Evolutionary conservation across 35 echinoderm and acorn worm genomes (phyloP), one percentile per base, ranked within the genome.

Genomic region (Hemicentrotus pulcherrimus): DNA sequence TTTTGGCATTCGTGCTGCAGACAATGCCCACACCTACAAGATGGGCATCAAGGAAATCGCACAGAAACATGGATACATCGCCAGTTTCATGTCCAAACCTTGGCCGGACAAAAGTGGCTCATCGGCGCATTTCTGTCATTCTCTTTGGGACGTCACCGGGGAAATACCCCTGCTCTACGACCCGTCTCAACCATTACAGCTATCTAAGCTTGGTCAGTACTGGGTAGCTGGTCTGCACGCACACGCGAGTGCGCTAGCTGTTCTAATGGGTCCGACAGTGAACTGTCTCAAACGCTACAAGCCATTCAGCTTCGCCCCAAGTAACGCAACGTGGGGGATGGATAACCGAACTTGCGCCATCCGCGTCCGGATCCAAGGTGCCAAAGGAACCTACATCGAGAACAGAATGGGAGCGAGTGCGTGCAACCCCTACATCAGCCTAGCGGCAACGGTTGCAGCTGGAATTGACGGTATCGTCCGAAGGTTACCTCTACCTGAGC

Each of bases 1-100:
- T 4, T 96, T 95, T 48, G 95, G 95, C 2, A 96, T 96, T 60
- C 45, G 48, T 32, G 92, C 92, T 19, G 95, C 95, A 45, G 92
- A 96, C 47, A 96, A 95, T 41, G 95, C 60, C 18, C 61, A 86
- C 46, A 96, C 95, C 28, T 96, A 86, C 70, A 88, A 86, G 85
- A 95, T 32, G 14, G 95, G 87, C 0, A 95, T 96, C 31, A 96
- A 96, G 41, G 95, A 96, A 88, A 96, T 96, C 32, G 95, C 95
- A 31, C 55, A 86, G 45, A 94, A 95, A 95, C 59, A 96, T 46
- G 95, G 95, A n/a, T 96, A 78, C 22, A 96, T 95, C 10, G 95
- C 95, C 2, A 94, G 87, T 59, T 96, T 96, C 33, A 96, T 96
- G 95, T 86, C 92, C 9, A 95, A 94, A 58, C 95, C 95, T 11